A percentile compares a stretch with the other conserved stretches of the same genome.
phyloP scores from a whole-genome alignment of 1,140 invertebrate species.

The Hirudo medicinalis region DNA sequence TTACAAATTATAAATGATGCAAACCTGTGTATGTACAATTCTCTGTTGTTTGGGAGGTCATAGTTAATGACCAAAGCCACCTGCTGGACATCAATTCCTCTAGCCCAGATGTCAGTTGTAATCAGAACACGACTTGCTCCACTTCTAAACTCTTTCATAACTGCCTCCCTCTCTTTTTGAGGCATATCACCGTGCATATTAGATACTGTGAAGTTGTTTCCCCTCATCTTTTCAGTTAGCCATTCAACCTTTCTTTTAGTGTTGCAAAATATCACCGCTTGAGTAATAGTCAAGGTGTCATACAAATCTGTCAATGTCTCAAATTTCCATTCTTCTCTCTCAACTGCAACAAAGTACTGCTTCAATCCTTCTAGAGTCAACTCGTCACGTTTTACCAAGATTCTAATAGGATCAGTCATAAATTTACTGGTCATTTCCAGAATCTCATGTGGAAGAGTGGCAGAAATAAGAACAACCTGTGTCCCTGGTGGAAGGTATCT shows the following conservation, averaged over 20 bases:
- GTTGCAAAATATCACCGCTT: constrained; percentile 98
- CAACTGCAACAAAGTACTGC: constrained; percentile 92
- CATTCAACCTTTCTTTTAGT: constrained; percentile 80
- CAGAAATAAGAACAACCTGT: constrained; percentile 84
- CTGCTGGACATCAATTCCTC: constrained; percentile 98
- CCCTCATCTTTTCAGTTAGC: constrained; percentile 45
- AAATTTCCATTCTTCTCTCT: constrained; percentile 99
- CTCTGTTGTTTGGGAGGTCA: constrained; percentile 96
- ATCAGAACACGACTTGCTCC: constrained; percentile 75
- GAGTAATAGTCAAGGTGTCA: constrained; percentile 95
- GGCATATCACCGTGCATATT: constrained; percentile 96
- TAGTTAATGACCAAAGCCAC: constrained; percentile 98
- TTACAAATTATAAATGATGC: constrained; percentile 29
- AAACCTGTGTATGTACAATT: constrained; percentile 92
- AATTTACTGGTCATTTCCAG: constrained; percentile 99
- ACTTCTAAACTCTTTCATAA: constrained; percentile 46
- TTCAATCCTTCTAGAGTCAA: constrained; percentile 99
- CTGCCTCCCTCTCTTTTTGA: constrained; percentile 94
- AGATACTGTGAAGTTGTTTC: constrained; percentile 97
- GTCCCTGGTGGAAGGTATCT: constrained; percentile 93
- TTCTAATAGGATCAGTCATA: constrained; percentile 97
- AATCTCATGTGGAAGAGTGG: constrained; percentile 96
- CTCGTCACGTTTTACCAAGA: constrained; percentile 98
- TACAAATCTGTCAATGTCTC: constrained; percentile 97
- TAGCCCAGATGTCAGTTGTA: constrained; percentile 97